Conservation (phyloP, 37 sponge, comb jelly and placozoan species). For the Cladorhizidae sp. region DNA sequence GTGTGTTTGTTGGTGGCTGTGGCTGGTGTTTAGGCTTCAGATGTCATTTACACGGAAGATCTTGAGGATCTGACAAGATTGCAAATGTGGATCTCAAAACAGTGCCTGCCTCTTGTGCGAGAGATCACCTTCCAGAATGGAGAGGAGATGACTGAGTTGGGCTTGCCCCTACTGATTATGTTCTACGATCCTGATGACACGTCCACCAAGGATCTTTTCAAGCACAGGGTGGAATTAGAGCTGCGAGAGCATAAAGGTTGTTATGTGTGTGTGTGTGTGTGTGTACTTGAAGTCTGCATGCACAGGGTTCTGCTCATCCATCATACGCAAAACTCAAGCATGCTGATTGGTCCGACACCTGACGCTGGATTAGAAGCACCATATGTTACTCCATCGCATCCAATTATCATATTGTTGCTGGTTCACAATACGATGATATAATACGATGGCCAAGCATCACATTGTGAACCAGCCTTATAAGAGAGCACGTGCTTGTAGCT, state of each 20-base stretch:
- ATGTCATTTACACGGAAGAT: slow-evolving; percentile 27
- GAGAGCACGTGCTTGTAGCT: too few relatives aligned
- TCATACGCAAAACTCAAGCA: neutral
- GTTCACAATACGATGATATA: too few relatives aligned
- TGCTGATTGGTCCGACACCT: neutral
- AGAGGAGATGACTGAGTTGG: slow-evolving; percentile 98
- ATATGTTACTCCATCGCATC: too few relatives aligned
- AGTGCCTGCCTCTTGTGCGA: slow-evolving; percentile 91
- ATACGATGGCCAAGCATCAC: too few relatives aligned
- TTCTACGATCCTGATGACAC: slow-evolving; percentile 94
- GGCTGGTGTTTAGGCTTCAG: neutral
- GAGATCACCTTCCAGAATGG: slow-evolving; percentile 99
- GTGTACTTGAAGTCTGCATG: too few relatives aligned
- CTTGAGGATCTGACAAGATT: slow-evolving; percentile 7
- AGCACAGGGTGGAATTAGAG: slow-evolving; percentile 72
- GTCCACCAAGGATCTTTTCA: slow-evolving; percentile 67
- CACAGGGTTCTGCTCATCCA: neutral
- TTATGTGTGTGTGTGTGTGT: neutral
- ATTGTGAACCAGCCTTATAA: too few relatives aligned
- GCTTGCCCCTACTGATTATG: slow-evolving; percentile 92
- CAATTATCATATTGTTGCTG: too few relatives aligned
- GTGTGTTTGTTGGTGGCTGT: too few relatives aligned
- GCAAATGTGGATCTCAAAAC: slow-evolving; percentile 64
- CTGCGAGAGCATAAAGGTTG: slow-evolving; percentile 57
- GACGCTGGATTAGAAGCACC: neutral